A percentile compares a stretch with the other conserved stretches of the same genome.
Conservation (phyloP, 2,888 invertebrate species). For the Eueremaeus valkanovi region DNA sequence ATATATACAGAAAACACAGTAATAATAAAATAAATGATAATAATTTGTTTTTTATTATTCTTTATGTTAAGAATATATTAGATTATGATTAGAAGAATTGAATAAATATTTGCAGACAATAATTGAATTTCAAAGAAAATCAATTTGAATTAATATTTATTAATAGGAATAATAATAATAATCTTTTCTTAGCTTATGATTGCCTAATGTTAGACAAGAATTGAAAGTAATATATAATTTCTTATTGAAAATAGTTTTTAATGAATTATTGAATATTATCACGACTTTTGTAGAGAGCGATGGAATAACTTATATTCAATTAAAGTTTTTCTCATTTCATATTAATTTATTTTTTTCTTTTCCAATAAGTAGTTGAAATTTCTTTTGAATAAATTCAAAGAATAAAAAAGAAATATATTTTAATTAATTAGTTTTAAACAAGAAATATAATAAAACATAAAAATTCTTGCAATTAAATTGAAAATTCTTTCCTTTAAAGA, state of each 20-base stretch:
- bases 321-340: neutral
- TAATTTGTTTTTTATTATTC: no score
- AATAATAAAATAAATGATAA: no score
- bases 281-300: neutral
- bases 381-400: neutral
- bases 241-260: no score
- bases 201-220: no score
- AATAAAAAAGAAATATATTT: constrained; percentile 8
- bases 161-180: no score
- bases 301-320: constrained; percentile 3
- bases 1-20: no score
- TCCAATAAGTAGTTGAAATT: neutral
- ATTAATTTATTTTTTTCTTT: constrained; percentile 8
- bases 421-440: constrained; percentile 8
- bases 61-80: constrained; percentile 11
- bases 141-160: neutral
- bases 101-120: constrained; percentile 7
- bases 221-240: no score
- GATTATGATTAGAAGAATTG: constrained; percentile 24
- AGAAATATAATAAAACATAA: no score
- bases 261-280: constrained; percentile 17
- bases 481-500: neutral
- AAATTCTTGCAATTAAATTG: constrained; percentile 2
- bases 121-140: constrained; percentile 14
- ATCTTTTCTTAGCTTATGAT: no score